Evolutionary conservation across 2,888 invertebrate species (phyloP), one percentile per base, ranked within the genome.

Genomic region (Caenorhabditis macrosperma): DNA sequence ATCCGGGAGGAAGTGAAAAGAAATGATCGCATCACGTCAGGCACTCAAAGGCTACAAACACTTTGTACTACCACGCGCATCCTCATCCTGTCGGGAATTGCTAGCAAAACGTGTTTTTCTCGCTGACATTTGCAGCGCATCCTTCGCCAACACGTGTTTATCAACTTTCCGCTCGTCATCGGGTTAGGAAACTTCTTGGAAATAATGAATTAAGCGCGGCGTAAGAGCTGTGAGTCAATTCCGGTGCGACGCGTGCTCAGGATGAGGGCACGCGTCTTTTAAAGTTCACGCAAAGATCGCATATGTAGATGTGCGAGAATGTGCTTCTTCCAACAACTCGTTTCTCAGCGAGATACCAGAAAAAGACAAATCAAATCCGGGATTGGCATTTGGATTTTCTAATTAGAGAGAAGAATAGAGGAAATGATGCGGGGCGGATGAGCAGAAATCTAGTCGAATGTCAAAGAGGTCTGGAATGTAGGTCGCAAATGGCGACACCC

Each of bases 211-310:
- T 44, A 44, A 17, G 6, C 9, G 33, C 44, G 17, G 50, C 26
- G 50, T 50, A 57, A 5, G 24, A 44, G 15, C 28, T 5, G 28
- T 64, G 74, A 64, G 48, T 74, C 41, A 66, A 66, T 72, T 72
- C 63, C 71, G 61, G 74, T 64, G 64, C 74, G 59, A 64, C 61
- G 41, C 7, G n/a, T 22, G 54, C 17, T 4, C 52, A 4, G 41
- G 28, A n/a, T n/a, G n/a, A n/a, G 22, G 17, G 48, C 33, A 17
- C 28, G 33, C 38, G 48, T 74, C 57, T 64, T 59, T 64, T 64
- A 64, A 74, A 74, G 74, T 74, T 74, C 64, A 64, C 57, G 64
- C 64, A 64, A 64, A 74, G 74, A 64, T 71, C 71, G 30, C 28
- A 28, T 22, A 35, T 20, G 57, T 57, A 59, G 9, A 41, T 50